Conservation (phyloP, 2,797 vertebrate genomes). For the Petrocephalus schoutedeni region DNA sequence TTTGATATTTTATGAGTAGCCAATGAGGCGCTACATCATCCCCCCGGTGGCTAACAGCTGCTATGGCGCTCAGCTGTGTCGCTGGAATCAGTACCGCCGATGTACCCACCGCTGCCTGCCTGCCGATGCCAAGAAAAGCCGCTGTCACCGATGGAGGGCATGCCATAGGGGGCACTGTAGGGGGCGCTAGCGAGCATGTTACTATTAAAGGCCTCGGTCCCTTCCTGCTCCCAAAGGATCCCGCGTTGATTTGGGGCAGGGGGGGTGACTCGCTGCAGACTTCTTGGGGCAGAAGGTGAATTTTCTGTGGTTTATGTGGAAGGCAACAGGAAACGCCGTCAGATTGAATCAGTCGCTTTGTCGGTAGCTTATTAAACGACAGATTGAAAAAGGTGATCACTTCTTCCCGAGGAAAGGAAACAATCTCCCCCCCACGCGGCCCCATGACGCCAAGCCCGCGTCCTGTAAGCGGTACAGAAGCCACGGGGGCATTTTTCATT, state of each 20-base stretch:
- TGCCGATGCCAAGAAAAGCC: background rate
- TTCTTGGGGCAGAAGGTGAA: conserved; percentile 21
- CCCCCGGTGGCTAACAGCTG: conserved; percentile 16
- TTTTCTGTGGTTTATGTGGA: background rate
- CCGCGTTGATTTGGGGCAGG: conserved; percentile 29
- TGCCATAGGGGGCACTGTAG: background rate
- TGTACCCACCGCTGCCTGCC: background rate
- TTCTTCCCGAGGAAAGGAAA: background rate
- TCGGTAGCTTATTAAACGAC: background rate
- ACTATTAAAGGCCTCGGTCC: background rate
- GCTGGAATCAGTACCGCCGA: too few species aligned
- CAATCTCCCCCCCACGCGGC: background rate
- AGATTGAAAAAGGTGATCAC: conserved; percentile 1
- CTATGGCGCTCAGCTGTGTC: background rate
- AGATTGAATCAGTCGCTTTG: background rate
- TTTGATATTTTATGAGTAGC: conserved; percentile 2
- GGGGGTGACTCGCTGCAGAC: conserved; percentile 25
- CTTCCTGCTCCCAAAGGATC: conserved; percentile 18
- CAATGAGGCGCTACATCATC: background rate
- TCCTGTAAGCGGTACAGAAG: background rate
- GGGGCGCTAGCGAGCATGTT: background rate
- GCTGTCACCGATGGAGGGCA: background rate
- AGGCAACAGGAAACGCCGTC: background rate
- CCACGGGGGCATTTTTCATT: conserved; percentile 30
- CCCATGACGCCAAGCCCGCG: background rate